A percentile compares a stretch with the other conserved stretches of the same genome.
Conservation (phyloP, 2,797 vertebrate species). For the Phalloptychus januarius region DNA sequence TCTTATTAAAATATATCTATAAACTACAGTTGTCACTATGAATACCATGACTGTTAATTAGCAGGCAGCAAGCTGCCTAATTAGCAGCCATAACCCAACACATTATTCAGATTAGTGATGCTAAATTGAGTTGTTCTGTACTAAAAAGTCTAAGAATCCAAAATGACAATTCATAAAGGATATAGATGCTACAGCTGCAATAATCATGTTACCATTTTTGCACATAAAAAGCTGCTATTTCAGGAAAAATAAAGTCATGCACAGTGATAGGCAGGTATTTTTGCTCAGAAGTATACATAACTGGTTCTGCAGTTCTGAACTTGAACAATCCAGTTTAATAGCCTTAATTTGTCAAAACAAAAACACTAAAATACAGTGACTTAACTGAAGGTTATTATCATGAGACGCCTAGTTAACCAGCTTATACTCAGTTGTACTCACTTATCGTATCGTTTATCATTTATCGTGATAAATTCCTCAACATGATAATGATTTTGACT, state of each 20-base stretch:
- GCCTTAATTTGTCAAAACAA: neutral
- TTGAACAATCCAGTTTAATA: neutral
- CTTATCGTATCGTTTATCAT: too few relatives aligned
- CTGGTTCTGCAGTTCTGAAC: neutral
- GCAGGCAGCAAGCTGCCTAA: neutral
- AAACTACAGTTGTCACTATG: neutral
- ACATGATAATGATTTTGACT: too few relatives aligned
- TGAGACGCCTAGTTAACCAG: neutral
- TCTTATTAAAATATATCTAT: neutral
- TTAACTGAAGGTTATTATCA: neutral
- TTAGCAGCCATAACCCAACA: neutral
- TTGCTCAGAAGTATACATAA: neutral
- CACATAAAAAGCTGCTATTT: neutral
- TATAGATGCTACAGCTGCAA: neutral
- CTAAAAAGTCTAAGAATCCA: too few relatives aligned
- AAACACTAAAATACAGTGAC: neutral
- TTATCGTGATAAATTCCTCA: too few relatives aligned
- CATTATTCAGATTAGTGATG: neutral
- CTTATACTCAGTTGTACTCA: neutral
- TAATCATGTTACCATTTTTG: neutral
- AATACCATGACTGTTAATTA: neutral
- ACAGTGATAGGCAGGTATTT: neutral
- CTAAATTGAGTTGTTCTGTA: neutral
- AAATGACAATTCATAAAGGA: neutral
- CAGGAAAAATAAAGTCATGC: neutral